A percentile compares a stretch with the other conserved stretches of the same genome.
phyloP scores from a whole-genome alignment of 2,113 vertebrate genomes.

The Coptodon rendalli region DNA sequence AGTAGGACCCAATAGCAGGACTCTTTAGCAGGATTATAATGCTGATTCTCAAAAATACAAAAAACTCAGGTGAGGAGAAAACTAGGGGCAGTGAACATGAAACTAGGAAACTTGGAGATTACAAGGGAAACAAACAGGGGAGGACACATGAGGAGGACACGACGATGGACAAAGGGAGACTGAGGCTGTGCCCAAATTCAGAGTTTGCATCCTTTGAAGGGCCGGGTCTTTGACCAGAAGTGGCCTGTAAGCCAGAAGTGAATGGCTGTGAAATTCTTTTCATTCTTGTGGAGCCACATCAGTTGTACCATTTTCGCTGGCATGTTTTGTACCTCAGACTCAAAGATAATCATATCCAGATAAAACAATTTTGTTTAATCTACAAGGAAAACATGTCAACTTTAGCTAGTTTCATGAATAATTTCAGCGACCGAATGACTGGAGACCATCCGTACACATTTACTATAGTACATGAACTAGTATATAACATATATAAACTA shows the following conservation, averaged over 20 bases:
- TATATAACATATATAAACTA: not conserved
- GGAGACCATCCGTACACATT: not conserved
- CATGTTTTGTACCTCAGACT: not conserved
- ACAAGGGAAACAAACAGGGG: not conserved
- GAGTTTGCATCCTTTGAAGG: not conserved
- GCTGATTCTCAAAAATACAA: not conserved
- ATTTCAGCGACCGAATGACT: not conserved
- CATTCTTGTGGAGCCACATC: not conserved
- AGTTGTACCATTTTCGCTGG: not conserved
- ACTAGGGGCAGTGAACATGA: not conserved
- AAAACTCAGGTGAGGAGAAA: not conserved
- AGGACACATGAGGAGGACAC: not conserved
- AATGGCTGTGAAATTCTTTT: not conserved
- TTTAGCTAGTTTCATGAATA: not conserved
- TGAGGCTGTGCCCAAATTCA: not conserved
- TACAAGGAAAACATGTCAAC: not conserved
- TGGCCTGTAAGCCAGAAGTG: not conserved
- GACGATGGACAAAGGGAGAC: accelerated
- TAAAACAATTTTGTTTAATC: not conserved
- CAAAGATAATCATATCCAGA: not conserved
- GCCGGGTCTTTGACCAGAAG: not conserved
- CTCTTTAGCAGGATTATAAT: not conserved
- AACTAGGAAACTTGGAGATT: not conserved
- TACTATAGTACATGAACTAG: not conserved
- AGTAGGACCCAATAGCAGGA: not conserved